Conservation (phyloP, 2,113 vertebrate genomes). For the Tupaia tana region DNA sequence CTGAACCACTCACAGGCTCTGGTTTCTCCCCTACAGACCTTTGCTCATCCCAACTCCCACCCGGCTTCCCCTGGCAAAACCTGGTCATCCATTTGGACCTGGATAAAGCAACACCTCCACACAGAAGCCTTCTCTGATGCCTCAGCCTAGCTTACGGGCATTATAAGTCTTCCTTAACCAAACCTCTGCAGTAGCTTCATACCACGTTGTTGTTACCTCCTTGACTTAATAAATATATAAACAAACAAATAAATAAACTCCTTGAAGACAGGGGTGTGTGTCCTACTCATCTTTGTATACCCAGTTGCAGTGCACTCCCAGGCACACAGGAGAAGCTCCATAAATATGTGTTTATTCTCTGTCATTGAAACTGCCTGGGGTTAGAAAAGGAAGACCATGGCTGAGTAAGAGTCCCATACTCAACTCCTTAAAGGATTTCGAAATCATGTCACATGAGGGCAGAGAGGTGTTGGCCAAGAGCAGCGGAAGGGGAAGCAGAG, state of each 20-base stretch:
- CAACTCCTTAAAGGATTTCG: conserved; percentile 46
- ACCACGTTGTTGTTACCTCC: background rate
- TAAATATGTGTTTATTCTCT: background rate
- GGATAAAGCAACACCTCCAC: background rate
- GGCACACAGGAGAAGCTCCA: background rate
- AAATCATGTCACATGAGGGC: conserved; percentile 40
- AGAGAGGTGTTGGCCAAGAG: conserved; percentile 12
- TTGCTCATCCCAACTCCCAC: background rate
- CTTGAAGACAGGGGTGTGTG: background rate
- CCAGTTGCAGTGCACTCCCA: background rate
- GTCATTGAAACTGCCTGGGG: background rate
- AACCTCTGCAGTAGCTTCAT: background rate
- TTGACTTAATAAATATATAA: background rate
- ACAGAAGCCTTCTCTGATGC: background rate
- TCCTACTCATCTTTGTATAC: background rate
- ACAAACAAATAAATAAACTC: background rate
- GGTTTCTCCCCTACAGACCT: background rate
- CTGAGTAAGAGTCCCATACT: background rate
- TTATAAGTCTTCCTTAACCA: background rate
- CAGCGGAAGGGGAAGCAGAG: background rate
- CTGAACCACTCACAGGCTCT: background rate
- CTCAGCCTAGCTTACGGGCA: background rate
- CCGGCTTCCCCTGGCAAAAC: background rate
- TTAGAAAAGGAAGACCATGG: background rate
- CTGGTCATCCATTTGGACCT: background rate